Evolutionary conservation across 2,113 vertebrate species (phyloP).

Genomic region (Hypanus sabinus): DNA sequence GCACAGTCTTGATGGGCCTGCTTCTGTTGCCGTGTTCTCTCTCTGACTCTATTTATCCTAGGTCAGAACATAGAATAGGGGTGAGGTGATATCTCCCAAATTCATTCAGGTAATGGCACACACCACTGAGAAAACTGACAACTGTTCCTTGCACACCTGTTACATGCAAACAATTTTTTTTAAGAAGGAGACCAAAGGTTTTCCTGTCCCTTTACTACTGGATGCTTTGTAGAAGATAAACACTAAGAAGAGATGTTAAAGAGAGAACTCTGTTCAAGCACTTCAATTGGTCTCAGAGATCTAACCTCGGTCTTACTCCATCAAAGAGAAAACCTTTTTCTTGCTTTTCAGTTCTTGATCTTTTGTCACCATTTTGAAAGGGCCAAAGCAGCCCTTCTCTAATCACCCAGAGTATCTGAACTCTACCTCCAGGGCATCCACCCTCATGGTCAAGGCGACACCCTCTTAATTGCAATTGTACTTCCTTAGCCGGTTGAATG

Average conservation of each 20-base stretch:
- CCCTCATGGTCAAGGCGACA: background rate
- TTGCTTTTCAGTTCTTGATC: background rate
- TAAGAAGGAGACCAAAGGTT: no score
- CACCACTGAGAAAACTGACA: background rate
- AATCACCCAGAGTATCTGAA: background rate
- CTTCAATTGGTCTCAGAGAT: background rate
- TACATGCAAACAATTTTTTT: background rate
- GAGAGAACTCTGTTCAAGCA: background rate
- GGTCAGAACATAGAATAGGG: background rate
- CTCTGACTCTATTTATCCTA: background rate
- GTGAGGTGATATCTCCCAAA: background rate
- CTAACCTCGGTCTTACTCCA: background rate
- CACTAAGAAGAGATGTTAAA: background rate
- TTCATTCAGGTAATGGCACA: background rate
- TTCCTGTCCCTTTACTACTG: background rate
- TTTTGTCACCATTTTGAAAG: background rate
- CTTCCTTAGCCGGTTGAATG: background rate
- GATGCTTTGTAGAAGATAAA: background rate
- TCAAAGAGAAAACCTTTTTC: background rate
- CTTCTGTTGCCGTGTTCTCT: no score
- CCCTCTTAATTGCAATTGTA: background rate
- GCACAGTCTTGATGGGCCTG: no score
- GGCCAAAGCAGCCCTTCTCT: background rate
- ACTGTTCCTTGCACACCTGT: background rate
- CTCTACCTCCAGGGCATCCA: background rate